phyloP scores from a whole-genome alignment of 2,888 invertebrate genomes.

The Allolobophora icterica region DNA sequence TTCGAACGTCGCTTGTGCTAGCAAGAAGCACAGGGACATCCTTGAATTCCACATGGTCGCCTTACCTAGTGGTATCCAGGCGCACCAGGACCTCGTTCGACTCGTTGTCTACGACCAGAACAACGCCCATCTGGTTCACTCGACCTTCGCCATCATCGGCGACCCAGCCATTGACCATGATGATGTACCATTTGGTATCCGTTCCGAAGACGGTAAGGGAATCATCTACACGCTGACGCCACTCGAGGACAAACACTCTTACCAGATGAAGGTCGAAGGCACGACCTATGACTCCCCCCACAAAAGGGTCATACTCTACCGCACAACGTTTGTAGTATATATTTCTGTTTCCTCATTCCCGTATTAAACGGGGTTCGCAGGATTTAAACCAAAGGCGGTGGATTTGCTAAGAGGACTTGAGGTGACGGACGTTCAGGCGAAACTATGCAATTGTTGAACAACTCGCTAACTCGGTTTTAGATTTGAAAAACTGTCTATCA shows the following conservation, averaged over 20 bases:
- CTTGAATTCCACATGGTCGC: constrained; percentile 65
- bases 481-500: not conserved
- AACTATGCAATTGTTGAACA: not conserved
- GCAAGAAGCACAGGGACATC: constrained; percentile 57
- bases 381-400: not conserved
- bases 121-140: constrained; percentile 59
- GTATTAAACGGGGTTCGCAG: constrained; percentile 50
- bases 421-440: too few relatives aligned
- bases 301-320: constrained; percentile 56
- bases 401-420: too few relatives aligned
- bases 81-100: constrained; percentile 64
- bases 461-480: not conserved
- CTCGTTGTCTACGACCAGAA: constrained; percentile 65
- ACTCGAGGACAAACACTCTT: constrained; percentile 60
- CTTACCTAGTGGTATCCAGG: constrained; percentile 63
- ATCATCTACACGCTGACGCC: constrained; percentile 65
- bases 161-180: constrained; percentile 45
- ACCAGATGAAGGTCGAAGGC: constrained; percentile 66
- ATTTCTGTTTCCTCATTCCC: constrained; percentile 64
- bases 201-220: constrained; percentile 55
- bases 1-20: not conserved
- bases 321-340: constrained; percentile 63
- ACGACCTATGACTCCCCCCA: constrained; percentile 64
- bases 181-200: not conserved
- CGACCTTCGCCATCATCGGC: constrained; percentile 62